These are phyloP conservation scores for Thyatira batis DNA, from an alignment of 2,888 invertebrate genomes.

Conservation along the genomic window DNA sequence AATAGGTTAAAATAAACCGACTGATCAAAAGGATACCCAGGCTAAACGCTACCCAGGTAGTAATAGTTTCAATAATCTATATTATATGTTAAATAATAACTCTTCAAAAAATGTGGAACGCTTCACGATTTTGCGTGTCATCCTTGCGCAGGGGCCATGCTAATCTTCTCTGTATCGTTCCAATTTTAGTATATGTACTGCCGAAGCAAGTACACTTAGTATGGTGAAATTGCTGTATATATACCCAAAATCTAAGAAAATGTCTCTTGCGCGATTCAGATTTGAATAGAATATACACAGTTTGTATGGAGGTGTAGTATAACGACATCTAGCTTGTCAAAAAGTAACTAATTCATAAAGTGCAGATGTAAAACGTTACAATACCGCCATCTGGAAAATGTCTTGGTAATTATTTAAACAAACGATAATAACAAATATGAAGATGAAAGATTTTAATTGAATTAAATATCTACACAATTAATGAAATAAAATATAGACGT, in stretches of 20 bases:
- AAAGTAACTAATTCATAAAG: neutral
- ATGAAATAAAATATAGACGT: too few species aligned
- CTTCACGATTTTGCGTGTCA: conserved; percentile 61
- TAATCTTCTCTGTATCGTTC: conserved; percentile 53
- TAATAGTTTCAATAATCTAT: too few species aligned
- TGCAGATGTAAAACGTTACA: too few species aligned
- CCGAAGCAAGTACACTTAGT: conserved; percentile 56
- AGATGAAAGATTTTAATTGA: too few species aligned
- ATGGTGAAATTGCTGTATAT: conserved; percentile 4
- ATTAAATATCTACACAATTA: too few species aligned
- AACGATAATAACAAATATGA: too few species aligned
- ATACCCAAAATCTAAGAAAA: conserved; percentile 11
- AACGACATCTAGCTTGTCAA: conserved; percentile 22
- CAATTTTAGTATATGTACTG: conserved; percentile 59
- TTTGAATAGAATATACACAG: conserved; percentile 1
- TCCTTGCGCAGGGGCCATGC: conserved; percentile 63
- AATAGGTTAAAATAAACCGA: too few species aligned
- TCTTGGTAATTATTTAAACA: neutral
- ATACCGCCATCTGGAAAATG: neutral
- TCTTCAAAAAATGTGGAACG: conserved; percentile 48
- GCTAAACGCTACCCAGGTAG: too few species aligned
- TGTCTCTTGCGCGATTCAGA: conserved; percentile 26
- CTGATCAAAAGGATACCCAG: too few species aligned
- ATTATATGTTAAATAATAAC: too few species aligned
- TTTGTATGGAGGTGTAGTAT: neutral